Evolutionary conservation across 2,113 vertebrate genomes (phyloP).

Genomic region (Cariama cristata): DNA sequence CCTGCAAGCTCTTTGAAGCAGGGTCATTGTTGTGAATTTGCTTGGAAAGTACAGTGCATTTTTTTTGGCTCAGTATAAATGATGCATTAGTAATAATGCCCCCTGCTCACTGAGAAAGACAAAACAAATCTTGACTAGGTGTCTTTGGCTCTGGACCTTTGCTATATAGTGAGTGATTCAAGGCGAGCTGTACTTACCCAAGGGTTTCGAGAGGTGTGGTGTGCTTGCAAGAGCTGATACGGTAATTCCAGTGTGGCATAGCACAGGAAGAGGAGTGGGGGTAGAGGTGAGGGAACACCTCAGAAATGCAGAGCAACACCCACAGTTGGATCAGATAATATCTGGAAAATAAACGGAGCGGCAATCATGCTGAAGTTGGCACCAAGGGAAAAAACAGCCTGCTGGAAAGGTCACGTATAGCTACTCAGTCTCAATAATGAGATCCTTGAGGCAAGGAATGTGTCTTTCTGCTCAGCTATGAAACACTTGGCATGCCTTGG

Average conservation of each 20-base stretch:
- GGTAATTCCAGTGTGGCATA: constrained; percentile 49
- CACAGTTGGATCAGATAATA: constrained; percentile 40
- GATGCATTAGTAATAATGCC: not conserved
- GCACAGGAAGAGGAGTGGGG: constrained; percentile 66
- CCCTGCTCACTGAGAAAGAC: not conserved
- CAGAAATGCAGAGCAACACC: constrained; percentile 53
- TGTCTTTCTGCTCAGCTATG: not conserved
- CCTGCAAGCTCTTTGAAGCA: not conserved
- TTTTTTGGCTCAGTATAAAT: not conserved
- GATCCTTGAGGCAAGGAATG: not conserved
- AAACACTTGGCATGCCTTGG: not conserved
- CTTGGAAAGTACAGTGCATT: not conserved
- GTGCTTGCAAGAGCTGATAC: constrained; percentile 15
- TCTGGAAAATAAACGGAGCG: constrained; percentile 12
- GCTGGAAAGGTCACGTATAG: not conserved
- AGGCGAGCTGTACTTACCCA: not conserved
- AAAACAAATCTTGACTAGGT: not conserved
- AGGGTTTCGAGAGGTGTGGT: constrained; percentile 59
- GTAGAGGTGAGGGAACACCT: constrained; percentile 55
- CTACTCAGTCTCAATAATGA: not conserved
- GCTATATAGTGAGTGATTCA: not conserved
- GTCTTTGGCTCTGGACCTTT: not conserved
- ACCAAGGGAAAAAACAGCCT: constrained; percentile 1
- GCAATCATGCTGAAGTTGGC: not conserved
- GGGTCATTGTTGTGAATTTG: not conserved